Conservation (phyloP, 37 sponge, comb jelly and placozoan species). For the Crambe crambe region DNA sequence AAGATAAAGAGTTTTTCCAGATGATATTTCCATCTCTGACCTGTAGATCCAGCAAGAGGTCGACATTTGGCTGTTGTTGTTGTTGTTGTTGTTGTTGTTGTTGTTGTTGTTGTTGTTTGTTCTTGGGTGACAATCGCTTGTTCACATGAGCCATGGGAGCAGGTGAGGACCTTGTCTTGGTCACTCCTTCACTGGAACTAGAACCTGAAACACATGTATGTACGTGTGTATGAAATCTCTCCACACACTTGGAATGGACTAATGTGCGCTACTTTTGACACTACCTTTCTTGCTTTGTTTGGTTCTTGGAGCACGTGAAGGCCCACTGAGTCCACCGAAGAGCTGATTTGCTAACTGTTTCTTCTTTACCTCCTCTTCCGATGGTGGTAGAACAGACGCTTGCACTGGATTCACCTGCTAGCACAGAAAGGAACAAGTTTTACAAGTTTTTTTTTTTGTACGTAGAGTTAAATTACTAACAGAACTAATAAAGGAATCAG, state of each 20-base stretch:
- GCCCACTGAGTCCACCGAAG: conserved; percentile 61
- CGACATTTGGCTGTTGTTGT: conserved; percentile 10
- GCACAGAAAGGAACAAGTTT: too few species aligned
- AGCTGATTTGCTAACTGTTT: conserved; percentile 68
- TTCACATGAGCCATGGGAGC: too few species aligned
- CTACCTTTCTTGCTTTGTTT: conserved; percentile 19
- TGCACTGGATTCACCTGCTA: conserved; percentile 20
- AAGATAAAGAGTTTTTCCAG: background rate
- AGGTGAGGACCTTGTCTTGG: too few species aligned
- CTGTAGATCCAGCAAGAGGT: conserved; percentile 15
- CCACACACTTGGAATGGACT: too few species aligned
- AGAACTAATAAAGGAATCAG: too few species aligned
- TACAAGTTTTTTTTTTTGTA: too few species aligned
- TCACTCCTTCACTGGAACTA: background rate
- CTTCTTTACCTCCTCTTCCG: conserved; percentile 53
- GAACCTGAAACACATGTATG: background rate
- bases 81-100: background rate
- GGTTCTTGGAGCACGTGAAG: conserved; percentile 27
- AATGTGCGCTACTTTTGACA: too few species aligned
- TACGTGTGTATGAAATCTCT: too few species aligned
- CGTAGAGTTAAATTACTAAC: too few species aligned
- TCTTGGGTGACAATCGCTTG: too few species aligned
- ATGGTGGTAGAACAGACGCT: conserved; percentile 6
- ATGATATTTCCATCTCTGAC: background rate
- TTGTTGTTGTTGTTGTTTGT: conserved; percentile 8